Evolutionary conservation across 2,113 vertebrate genomes (phyloP).

Genomic region (Pollimyrus isidori): DNA sequence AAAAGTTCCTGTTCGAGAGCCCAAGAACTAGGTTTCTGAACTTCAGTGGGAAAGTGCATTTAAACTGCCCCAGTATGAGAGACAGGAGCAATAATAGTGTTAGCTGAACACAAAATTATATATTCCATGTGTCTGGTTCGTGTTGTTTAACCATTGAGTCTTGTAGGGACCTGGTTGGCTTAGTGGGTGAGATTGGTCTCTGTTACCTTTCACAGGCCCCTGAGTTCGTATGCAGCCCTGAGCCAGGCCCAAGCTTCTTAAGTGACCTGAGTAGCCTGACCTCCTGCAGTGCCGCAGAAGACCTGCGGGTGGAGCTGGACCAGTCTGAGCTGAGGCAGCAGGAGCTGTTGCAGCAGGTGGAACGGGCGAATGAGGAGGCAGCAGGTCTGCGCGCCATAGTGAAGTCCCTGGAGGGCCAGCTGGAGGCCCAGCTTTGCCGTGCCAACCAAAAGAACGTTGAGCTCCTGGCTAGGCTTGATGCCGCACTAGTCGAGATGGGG

Average conservation of each 20-base stretch:
- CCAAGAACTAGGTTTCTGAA: not conserved
- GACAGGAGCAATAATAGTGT: not conserved
- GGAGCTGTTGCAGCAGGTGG: conserved; percentile 60
- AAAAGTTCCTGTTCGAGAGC: not conserved
- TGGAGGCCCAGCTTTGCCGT: conserved; percentile 46
- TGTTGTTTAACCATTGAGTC: not conserved
- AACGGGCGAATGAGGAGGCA: conserved; percentile 52
- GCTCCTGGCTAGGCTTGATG: conserved; percentile 53
- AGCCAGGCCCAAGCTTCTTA: conserved; percentile 63
- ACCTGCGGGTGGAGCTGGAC: conserved; percentile 80
- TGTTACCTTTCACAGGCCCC: conserved; percentile 55
- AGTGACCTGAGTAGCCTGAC: conserved; percentile 56
- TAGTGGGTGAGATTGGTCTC: not conserved
- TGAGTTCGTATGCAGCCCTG: conserved; percentile 67
- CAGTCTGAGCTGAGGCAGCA: conserved; percentile 75
- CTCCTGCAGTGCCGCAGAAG: conserved; percentile 66
- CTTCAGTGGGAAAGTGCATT: not conserved
- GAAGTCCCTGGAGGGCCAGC: conserved; percentile 62
- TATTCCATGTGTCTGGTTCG: not conserved
- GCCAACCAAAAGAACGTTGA: conserved; percentile 60
- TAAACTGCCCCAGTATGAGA: not conserved
- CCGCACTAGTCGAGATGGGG: conserved; percentile 52
- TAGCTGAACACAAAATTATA: not conserved
- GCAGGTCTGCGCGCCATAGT: conserved; percentile 52
- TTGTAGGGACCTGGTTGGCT: not conserved